Evolutionary conservation across 37 sponge, comb jelly and placozoan genomes (phyloP).

Genomic region (Spongia lamella): DNA sequence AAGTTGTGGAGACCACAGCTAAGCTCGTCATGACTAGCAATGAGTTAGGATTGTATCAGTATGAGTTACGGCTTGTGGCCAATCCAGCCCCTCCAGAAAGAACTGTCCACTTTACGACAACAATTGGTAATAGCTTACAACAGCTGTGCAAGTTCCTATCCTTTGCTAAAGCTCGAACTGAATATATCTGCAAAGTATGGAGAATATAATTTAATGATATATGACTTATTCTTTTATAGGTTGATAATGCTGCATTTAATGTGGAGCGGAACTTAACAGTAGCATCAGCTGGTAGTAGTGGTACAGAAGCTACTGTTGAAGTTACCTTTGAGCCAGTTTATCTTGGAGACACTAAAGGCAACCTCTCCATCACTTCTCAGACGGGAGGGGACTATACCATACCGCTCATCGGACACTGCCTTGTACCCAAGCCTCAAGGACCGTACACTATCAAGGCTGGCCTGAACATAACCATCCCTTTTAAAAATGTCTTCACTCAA

Average conservation of each 20-base stretch:
- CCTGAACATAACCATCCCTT: conserved; percentile 79
- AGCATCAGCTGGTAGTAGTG: conserved; percentile 77
- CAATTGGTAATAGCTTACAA: conserved; percentile 72
- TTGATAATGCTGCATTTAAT: conserved; percentile 86
- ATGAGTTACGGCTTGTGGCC: conserved; percentile 86
- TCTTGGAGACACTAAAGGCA: conserved; percentile 84
- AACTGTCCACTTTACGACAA: conserved; percentile 81
- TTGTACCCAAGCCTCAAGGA: conserved; percentile 93
- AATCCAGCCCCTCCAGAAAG: conserved; percentile 79
- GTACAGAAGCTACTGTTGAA: conserved; percentile 83
- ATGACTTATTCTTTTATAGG: conserved; percentile 20
- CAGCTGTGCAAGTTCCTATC: conserved; percentile 75
- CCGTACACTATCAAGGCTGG: conserved; percentile 90
- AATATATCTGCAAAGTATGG: conserved; percentile 87
- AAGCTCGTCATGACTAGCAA: conserved; percentile 70
- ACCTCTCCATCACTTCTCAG: conserved; percentile 78
- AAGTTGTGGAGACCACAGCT: conserved; percentile 75
- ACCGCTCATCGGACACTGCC: conserved; percentile 92
- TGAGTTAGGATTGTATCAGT: conserved; percentile 92
- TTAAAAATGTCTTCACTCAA: conserved; percentile 89
- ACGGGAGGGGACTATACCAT: conserved; percentile 92
- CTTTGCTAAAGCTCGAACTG: conserved; percentile 87
- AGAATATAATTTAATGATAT: too few relatives aligned
- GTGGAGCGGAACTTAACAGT: conserved; percentile 87
- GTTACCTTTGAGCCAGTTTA: conserved; percentile 91